phyloP scores from a whole-genome alignment of 2,888 invertebrate species.

The Limnephilus auricula region DNA sequence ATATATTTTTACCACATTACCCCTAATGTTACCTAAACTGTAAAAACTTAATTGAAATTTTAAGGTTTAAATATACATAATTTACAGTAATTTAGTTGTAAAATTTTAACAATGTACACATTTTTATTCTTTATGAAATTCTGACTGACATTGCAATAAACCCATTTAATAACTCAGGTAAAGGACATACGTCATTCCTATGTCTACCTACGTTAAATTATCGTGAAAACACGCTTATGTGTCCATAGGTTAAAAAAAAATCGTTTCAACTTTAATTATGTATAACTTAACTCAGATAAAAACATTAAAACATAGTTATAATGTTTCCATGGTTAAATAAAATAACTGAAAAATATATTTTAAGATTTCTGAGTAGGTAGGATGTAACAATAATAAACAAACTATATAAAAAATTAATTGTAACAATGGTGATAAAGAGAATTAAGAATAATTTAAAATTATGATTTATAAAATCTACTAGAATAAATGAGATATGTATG shows the following conservation, averaged over 20 bases:
- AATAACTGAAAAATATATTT: no score
- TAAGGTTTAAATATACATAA: neutral
- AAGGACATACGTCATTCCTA: no score
- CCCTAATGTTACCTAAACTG: neutral
- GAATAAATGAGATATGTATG: neutral
- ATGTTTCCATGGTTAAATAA: no score
- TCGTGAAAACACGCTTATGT: no score
- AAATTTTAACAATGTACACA: no score
- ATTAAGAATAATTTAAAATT: neutral
- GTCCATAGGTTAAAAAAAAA: no score
- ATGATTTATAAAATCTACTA: neutral
- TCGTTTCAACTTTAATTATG: neutral
- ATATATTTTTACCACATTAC: neutral
- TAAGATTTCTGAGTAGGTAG: neutral
- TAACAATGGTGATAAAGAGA: neutral
- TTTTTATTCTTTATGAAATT: neutral
- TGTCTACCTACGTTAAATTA: no score
- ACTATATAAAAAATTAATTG: neutral
- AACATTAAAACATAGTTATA: neutral
- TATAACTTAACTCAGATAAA: neutral
- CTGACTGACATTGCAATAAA: neutral
- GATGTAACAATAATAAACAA: neutral
- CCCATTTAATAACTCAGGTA: no score
- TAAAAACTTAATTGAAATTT: neutral
- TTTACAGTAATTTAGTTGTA: neutral